Conservation (phyloP, 2,113 vertebrate genomes). For the Lutjanus erythropterus region DNA sequence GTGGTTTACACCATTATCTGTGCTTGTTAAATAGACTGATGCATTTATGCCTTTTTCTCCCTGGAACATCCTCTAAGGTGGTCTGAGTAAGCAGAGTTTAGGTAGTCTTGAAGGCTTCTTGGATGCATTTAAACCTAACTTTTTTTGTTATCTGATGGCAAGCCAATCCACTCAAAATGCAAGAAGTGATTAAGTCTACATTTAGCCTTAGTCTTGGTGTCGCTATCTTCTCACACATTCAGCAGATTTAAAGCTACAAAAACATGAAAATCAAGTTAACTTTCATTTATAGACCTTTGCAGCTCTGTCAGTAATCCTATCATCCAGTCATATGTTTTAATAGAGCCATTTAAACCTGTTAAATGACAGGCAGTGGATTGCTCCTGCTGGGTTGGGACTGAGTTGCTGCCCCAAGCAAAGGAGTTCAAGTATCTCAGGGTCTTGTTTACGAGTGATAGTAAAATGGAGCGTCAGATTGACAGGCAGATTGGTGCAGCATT, state of each 20-base stretch:
- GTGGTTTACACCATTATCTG: too few relatives aligned
- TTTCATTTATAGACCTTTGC: neutral
- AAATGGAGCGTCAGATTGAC: too few relatives aligned
- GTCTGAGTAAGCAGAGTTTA: neutral
- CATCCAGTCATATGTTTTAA: too few relatives aligned
- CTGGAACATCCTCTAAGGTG: neutral
- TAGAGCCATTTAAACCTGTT: neutral
- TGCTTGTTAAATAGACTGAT: neutral
- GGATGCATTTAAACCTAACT: neutral
- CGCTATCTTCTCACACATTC: neutral
- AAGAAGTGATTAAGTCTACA: too few relatives aligned
- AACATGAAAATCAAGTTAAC: neutral
- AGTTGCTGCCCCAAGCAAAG: too few relatives aligned
- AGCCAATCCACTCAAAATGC: neutral
- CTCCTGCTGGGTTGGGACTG: too few relatives aligned
- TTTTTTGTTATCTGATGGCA: neutral
- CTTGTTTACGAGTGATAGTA: too few relatives aligned
- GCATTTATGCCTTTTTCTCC: neutral
- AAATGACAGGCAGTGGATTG: neutral
- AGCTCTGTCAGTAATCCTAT: neutral
- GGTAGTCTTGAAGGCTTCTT: neutral
- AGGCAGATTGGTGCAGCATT: too few relatives aligned
- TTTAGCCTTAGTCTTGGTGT: too few relatives aligned
- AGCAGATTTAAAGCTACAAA: neutral
- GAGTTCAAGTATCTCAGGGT: too few relatives aligned